These are phyloP conservation scores for Semnornis frantzii DNA, from an alignment of 2,113 vertebrate species.

Conservation along the genomic window DNA sequence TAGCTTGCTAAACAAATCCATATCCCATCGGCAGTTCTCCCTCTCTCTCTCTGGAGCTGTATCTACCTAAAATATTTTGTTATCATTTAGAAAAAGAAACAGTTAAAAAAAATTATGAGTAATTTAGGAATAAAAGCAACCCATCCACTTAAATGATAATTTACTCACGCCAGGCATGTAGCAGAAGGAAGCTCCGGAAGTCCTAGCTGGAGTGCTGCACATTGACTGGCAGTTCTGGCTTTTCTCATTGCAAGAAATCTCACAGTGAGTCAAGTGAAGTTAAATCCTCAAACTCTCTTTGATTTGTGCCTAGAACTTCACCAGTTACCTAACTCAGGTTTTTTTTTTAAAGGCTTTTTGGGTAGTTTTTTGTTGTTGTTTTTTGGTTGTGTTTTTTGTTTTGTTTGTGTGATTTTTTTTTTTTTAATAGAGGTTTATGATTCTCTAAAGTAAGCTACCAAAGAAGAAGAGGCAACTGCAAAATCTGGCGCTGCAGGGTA, in stretches of 20 bases:
- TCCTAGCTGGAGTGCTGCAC: not conserved
- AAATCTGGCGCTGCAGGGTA: not conserved
- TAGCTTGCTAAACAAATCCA: not conserved
- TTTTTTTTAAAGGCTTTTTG: no score
- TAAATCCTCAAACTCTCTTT: not conserved
- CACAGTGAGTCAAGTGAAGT: not conserved
- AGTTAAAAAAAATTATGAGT: no score
- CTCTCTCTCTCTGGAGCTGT: rapidly evolving
- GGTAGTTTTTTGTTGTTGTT: no score
- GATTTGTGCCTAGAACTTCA: not conserved
- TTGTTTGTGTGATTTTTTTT: no score
- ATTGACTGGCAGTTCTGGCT: not conserved
- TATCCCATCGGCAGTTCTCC: not conserved
- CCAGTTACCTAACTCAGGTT: no score
- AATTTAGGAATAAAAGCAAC: not conserved
- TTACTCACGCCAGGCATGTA: not conserved
- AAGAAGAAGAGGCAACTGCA: not conserved
- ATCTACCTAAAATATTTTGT: no score
- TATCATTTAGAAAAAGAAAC: no score
- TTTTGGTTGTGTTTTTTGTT: no score
- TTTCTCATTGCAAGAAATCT: no score
- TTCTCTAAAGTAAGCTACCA: rapidly evolving
- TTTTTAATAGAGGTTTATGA: not conserved
- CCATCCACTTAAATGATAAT: not conserved
- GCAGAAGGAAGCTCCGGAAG: not conserved